Base-by-base conservation (phyloP, 1,140 invertebrate genomes). In the Pseudomyrmex flavicornis region DNA sequence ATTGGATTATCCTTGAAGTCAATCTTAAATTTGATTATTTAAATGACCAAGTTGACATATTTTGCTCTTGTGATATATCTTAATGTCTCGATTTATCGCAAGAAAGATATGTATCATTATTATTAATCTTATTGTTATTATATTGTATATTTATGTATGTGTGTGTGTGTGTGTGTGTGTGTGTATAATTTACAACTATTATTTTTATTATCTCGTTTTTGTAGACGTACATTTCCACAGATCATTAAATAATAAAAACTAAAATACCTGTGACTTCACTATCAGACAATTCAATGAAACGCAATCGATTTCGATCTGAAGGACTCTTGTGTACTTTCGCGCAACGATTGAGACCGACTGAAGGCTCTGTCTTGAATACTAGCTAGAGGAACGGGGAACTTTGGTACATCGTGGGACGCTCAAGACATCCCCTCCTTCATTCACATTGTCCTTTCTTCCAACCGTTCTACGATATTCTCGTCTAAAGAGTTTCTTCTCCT, bases 401-500 rank as follows among this genome's bases (percentile, higher is more conserved):
- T 83, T 85, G 77, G 61, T 85, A 83, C 75, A 80, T 76, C 80
- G 56, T 76, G 79, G 84, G 72, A 86, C 65, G 84, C 66, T 15
- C 76, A 22, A 84, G 70, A 66, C 58, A 80, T 85, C 87, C 84
- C 79, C 84, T 86, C 84, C 75, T 88, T 5, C 7, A 35, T 35
- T 5, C 35, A 35, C 46, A 15, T 7, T 48, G 72, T 70, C 48
- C 68, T 15, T 79, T 22, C 65, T 79, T 22, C 54, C 20, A 69
- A 15, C 65, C 72, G 59, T 52, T 56, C 46, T 46, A 73, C 46
- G 8, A 35, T 74, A 12, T 46, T 77, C 83, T 82, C 65, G 48
- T 69, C 59, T 82, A 87, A 82, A 68, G 61, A 76, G 76, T 85
- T 88, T 77, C 80, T 88, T 17, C 74, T 88, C 83, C 83, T 88